Conservation (phyloP, 2,797 vertebrate species). For the Sebastes nivosus region DNA sequence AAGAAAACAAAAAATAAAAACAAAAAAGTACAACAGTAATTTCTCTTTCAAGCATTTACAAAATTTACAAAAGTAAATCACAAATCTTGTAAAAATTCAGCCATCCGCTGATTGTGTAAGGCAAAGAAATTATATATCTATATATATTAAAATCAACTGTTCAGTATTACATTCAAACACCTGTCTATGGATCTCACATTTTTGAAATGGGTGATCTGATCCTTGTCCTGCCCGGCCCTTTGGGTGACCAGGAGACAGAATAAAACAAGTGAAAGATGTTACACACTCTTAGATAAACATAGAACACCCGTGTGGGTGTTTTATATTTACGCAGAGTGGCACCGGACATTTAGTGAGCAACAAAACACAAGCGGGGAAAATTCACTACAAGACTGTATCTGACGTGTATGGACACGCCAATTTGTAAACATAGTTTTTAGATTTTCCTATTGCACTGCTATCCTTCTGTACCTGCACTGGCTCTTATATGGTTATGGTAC, state of each 20-base stretch:
- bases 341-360: slow-evolving; percentile 41
- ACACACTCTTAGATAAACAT: slow-evolving; percentile 48
- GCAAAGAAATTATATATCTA: slow-evolving; percentile 70
- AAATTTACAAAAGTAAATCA: slow-evolving; percentile 83
- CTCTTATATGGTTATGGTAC: slow-evolving; percentile 18
- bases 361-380: slow-evolving; percentile 18
- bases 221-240: slow-evolving; percentile 46
- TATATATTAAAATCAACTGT: slow-evolving; percentile 73
- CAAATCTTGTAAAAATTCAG: slow-evolving; percentile 80
- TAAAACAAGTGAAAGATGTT: slow-evolving; percentile 51
- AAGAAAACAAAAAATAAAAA: neutral
- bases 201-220: slow-evolving; percentile 48
- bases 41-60: slow-evolving; percentile 82
- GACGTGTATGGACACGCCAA: slow-evolving; percentile 24
- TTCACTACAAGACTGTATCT: slow-evolving; percentile 32
- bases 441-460: slow-evolving; percentile 55
- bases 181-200: slow-evolving; percentile 66
- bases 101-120: slow-evolving; percentile 77
- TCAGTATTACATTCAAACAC: slow-evolving; percentile 83
- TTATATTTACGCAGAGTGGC: slow-evolving; percentile 69
- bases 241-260: slow-evolving; percentile 36
- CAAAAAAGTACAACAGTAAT: slow-evolving; percentile 63
- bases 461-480: slow-evolving; percentile 52
- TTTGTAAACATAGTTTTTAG: slow-evolving; percentile 62
- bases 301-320: slow-evolving; percentile 22